Base-by-base conservation (phyloP, 92 coral and sea anemone genomes). In the Pocillopora grandis region DNA sequence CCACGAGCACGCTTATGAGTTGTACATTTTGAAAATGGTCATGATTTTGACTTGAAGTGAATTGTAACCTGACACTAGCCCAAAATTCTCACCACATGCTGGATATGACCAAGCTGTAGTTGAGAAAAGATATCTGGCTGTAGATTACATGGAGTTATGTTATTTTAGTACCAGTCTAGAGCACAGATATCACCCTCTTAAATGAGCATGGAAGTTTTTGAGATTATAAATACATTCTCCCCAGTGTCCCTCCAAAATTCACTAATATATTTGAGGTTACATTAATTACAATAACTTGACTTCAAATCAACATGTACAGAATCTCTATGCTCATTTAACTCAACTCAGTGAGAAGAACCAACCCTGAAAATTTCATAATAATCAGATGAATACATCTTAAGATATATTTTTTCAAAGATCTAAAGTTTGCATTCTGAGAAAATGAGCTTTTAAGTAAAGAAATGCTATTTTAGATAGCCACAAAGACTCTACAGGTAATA, bases 401-500 rank as follows among this genome's bases (percentile, higher is more conserved):
- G 86, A 80, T 80, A 87, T 80, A 77, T 81, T 86, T 86, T 86
- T 82, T 87, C 87, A 87, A 87, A 81, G 80, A 13, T 23, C 56
- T 27, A 57, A 80, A 87, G 59, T 73, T n/a, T 31, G 58, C 63
- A 36, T 31, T 87, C 58, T 52, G 86, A 80, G 87, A 87, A 87
- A 87, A 63, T 69, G 1, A 69, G 67, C 48, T 72, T 36, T 80
- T 74, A 87, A 87, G 82, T 63, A 74, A n/a, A 81, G 55, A 81
- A 70, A 81, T 17, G 62, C 2, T 70, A 69, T 83, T 83, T 12
- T 49, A 81, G 75, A 21, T 0, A 75, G 37, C 16, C 21, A 57
- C n/a, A 10, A 5, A 21, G n/a, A 76, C 12, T 76, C 19, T 71
- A 23, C 23, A 23, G 23, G 23, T 23, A 23, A 23, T 23, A 23